Evolutionary conservation across 2,113 vertebrate species (phyloP), one percentile per base, ranked within the genome.

Genomic region (Pteruthius melanotis): DNA sequence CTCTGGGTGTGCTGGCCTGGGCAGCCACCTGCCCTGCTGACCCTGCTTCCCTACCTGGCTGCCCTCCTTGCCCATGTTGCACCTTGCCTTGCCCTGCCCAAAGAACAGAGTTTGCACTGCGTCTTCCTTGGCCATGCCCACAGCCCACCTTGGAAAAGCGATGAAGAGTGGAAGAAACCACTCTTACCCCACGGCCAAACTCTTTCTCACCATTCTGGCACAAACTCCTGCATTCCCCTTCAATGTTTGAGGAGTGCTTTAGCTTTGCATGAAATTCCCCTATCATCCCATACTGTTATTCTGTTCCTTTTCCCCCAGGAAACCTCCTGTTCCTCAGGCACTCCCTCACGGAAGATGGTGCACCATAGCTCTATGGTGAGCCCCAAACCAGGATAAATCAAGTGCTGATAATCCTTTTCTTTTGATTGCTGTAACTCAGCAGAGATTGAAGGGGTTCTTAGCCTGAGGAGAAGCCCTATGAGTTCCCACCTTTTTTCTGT

Each of bases 31-130:
- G 3, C 35, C 31, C 5, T 2, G 37, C 13, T 6, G 4, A 50
- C 16, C 13, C 57, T 30, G 23, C 7, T 23, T n/a, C 30, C 65
- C 24, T 31, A 19, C 19, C n/a, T 5, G 2, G 47, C 11, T 33
- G 1, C 35, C 19, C 33, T 56, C 45, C 45, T 79, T 3, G 3
- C 13, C 52, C 0, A 0, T 15, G 3, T 1, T 4, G 27, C 16
- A 9, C n/a, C n/a, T 33, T 47, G 44, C 31, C 44, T 49, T 40
- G 28, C 4, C 11, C 21, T 18, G 3, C 14, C 40, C 2, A 4
- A 23, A 35, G 28, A 39, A 16, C 6, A 33, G 24, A 49, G 7
- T 44, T 65, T n/a, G 68, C 42, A 10, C 0, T 0, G 16, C 1
- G 1, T 9, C 17, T 40, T 42, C 40, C 57, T 68, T 0, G 2